Evolutionary conservation across 2,797 vertebrate genomes (phyloP).

Genomic region (Pachyuromys duprasi): DNA sequence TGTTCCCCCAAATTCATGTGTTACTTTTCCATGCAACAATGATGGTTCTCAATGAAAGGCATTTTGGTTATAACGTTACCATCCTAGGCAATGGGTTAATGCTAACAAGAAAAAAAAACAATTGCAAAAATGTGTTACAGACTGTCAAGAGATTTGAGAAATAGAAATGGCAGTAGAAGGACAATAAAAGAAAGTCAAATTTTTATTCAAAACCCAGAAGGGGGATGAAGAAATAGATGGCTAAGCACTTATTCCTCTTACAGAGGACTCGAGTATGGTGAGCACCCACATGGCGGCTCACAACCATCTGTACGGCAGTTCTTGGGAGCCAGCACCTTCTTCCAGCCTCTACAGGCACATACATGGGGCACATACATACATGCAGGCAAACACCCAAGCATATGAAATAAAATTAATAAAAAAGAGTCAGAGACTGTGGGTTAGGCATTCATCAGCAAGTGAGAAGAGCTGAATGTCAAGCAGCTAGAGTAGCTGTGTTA

Average conservation of each 20-base stretch:
- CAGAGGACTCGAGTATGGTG: not conserved
- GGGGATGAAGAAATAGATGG: not conserved
- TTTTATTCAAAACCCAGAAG: not conserved
- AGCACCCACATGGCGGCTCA: not conserved
- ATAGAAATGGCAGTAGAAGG: not conserved
- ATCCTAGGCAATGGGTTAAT: not conserved
- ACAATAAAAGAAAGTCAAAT: not conserved
- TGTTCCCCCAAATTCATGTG: not conserved
- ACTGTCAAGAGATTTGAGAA: not conserved
- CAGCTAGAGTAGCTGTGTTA: accelerated
- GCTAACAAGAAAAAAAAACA: not conserved
- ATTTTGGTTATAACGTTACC: not conserved
- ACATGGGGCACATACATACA: not conserved
- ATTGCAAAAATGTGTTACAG: not conserved
- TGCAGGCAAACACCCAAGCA: not conserved
- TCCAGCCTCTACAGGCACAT: no score
- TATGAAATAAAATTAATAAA: not conserved
- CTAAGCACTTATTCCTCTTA: not conserved
- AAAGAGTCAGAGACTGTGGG: not conserved
- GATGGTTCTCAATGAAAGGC: not conserved
- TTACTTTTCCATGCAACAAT: not conserved
- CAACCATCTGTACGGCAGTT: not conserved
- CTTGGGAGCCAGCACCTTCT: not conserved
- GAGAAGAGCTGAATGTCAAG: not conserved
- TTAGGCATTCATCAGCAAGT: not conserved